A percentile compares a stretch with the other conserved stretches of the same genome.
phyloP scores from a whole-genome alignment of 2,797 vertebrate genomes.

The Glossophaga mutica region DNA sequence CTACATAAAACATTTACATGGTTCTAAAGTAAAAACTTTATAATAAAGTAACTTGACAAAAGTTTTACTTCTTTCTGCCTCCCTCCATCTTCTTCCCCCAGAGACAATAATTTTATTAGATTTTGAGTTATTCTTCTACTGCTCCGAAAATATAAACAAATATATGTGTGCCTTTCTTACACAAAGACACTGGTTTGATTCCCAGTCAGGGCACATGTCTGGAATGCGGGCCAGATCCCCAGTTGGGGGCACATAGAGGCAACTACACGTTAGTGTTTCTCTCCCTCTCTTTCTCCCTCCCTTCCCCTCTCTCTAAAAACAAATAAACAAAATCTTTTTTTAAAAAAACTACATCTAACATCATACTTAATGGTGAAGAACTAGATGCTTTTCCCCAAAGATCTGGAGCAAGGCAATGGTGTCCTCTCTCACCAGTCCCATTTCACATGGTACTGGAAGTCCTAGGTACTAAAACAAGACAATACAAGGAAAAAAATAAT shows the following conservation, averaged over 20 bases:
- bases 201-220: no score
- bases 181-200: neutral
- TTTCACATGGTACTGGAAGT: neutral
- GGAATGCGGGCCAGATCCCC: no score
- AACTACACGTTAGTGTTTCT: no score
- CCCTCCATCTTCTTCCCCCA: neutral
- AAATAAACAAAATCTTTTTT: no score
- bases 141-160: neutral
- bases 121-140: neutral
- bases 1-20: neutral
- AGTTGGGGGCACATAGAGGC: no score
- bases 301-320: no score
- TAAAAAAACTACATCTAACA: neutral
- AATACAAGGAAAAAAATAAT: neutral
- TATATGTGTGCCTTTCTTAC: neutral
- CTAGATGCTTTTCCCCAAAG: neutral
- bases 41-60: neutral
- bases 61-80: neutral
- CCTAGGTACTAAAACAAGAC: neutral
- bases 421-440: neutral
- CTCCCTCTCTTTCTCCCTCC: no score
- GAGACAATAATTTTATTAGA: neutral
- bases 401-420: neutral
- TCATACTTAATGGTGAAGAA: neutral
- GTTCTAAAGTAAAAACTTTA: neutral